Percentiles rank a stretch among this genome's conserved stretches.
Conservation (phyloP, 1,140 invertebrate species). For the Drosophila lini region DNA sequence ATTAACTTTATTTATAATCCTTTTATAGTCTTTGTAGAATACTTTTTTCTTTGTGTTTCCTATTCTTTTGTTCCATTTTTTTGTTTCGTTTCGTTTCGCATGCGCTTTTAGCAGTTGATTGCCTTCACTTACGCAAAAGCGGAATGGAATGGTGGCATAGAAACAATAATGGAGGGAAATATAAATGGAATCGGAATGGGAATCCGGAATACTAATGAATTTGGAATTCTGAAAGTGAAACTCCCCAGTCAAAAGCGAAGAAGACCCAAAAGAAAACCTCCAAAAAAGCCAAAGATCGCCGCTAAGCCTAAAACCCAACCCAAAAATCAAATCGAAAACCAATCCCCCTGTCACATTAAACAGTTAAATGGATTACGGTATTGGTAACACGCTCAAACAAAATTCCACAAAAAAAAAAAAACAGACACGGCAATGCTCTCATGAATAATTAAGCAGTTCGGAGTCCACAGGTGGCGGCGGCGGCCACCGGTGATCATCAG, state of each 20-base stretch:
- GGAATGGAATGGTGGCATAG: constrained; percentile 8
- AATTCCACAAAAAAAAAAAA: constrained; percentile 19
- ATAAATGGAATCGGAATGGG: constrained; percentile 5
- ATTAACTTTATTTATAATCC: not conserved
- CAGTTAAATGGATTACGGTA: constrained; percentile 79
- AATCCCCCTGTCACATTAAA: constrained; percentile 44
- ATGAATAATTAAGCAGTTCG: constrained; percentile 69
- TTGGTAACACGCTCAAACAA: constrained; percentile 55
- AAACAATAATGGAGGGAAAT: constrained; percentile 2
- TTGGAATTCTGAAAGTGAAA: constrained; percentile 64
- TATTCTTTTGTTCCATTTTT: constrained; percentile 14
- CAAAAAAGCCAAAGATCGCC: constrained; percentile 17
- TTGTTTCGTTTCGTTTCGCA: constrained; percentile 11
- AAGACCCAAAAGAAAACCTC: constrained; percentile 5
- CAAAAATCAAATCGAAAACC: constrained; percentile 25
- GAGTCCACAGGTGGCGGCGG: constrained; percentile 19
- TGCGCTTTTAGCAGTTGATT: constrained; percentile 13
- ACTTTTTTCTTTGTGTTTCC: constrained; percentile 1
- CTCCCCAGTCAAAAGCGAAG: not conserved
- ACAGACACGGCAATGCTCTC: constrained; percentile 41
- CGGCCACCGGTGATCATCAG: constrained; percentile 42
- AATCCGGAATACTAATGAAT: constrained; percentile 22
- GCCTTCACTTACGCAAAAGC: constrained; percentile 42
- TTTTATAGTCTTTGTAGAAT: not conserved
- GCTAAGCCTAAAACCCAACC: constrained; percentile 33